Conservation (phyloP, 92 coral and sea anemone species). For the Parazoanthus atlanticus region DNA sequence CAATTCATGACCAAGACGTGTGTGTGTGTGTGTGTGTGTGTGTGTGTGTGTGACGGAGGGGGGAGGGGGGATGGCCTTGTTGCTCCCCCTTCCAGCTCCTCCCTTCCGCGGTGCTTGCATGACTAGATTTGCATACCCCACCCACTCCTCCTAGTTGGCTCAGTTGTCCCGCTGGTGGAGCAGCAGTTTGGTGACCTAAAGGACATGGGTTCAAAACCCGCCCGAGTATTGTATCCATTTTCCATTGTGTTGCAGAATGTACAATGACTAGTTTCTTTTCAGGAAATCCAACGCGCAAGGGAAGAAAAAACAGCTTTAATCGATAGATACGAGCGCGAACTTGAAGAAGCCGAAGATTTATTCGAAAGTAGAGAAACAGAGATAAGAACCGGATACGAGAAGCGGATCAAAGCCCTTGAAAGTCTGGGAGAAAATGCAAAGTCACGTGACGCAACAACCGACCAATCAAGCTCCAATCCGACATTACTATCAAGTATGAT, state of each 20-base stretch:
- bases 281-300: constrained; percentile 57
- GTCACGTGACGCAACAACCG: constrained; percentile 27
- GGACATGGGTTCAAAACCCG: background rate
- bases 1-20: too few species aligned
- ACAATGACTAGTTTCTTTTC: constrained; percentile 26
- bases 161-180: background rate
- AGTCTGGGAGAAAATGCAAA: constrained; percentile 38
- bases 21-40: too few species aligned
- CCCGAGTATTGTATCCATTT: background rate
- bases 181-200: background rate
- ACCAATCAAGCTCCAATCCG: constrained; percentile 26
- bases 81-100: too few species aligned
- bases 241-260: background rate
- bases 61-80: too few species aligned
- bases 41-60: too few species aligned
- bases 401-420: constrained; percentile 70
- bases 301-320: constrained; percentile 57
- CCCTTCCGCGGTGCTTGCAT: too few species aligned
- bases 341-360: constrained; percentile 68
- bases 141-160: too few species aligned
- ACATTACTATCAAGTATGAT: constrained; percentile 29
- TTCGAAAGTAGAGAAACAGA: constrained; percentile 59
- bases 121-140: too few species aligned
- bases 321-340: constrained; percentile 63
- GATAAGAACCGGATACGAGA: constrained; percentile 49